Evolutionary conservation across 2,888 invertebrate species (phyloP).

Genomic region (Pachliopta kotzebuea): DNA sequence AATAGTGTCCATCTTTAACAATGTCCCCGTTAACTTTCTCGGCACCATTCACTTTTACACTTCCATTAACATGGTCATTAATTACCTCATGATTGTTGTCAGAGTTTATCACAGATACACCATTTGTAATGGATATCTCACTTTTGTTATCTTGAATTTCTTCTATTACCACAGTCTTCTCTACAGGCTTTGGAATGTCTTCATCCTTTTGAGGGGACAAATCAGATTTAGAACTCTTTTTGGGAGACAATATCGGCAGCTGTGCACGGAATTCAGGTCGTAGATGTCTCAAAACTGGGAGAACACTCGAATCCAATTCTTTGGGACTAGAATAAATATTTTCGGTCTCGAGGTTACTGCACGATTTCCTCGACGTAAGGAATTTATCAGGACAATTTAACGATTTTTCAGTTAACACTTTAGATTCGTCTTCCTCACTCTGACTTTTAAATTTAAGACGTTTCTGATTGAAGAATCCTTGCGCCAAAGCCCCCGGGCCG

Average conservation of each 20-base stretch:
- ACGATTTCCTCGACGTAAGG: conserved; percentile 49
- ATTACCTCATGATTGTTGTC: conserved; percentile 48
- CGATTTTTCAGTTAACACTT: conserved; percentile 66
- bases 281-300: conserved; percentile 91
- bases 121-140: conserved; percentile 49
- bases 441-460: conserved; percentile 71
- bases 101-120: conserved; percentile 69
- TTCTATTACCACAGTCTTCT: conserved; percentile 48
- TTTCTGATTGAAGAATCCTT: conserved; percentile 89
- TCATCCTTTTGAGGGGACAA: conserved; percentile 58
- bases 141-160: conserved; percentile 33
- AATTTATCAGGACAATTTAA: conserved; percentile 63
- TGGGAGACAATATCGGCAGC: conserved; percentile 85
- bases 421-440: conserved; percentile 63
- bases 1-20: conserved; percentile 88
- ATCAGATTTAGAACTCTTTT: conserved; percentile 65
- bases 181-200: conserved; percentile 53
- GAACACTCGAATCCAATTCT: conserved; percentile 54
- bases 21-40: conserved; percentile 48
- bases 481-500: conserved; percentile 92
- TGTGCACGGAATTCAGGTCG: conserved; percentile 93
- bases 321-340: conserved; percentile 55
- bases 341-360: conserved; percentile 47
- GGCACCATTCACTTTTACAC: conserved; percentile 41
- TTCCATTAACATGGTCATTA: conserved; percentile 42